Base-by-base conservation (phyloP, 2,888 invertebrate species). In the Lasius fuliginosus region DNA sequence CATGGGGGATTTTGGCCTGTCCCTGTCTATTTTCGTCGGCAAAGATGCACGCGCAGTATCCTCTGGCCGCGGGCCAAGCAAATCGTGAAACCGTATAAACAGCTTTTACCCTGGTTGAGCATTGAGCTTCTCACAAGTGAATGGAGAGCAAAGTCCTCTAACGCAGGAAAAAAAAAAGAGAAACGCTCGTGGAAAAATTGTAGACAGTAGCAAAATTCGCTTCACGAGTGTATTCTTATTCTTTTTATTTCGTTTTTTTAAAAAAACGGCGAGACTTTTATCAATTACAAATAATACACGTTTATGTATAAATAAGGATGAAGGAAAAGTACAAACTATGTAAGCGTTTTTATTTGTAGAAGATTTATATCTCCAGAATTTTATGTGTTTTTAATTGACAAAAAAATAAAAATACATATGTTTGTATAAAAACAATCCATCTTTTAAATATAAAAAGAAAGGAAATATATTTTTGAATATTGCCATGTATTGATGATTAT, bases 41-140 rank as follows among this genome's bases (percentile, higher is more conserved):
- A 91, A 53, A 94, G 91, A 93, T 93, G 92, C 93, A 94, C 92
- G 94, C 94, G 94, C 93, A 94, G 94, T 94, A 94, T 94, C 90
- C 89, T 91, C 92, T 95, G 94, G 94, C 92, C 89, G 60, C 58
- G 77, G 83, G 94, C 94, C 94, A 95, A 93, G 83, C 91, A 91
- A 92, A 92, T 91, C 91, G 90, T 79, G 67, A 84, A 88, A 83
- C 77, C 84, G 87, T 87, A 92, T 92, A 94, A 94, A 93, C 93
- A 92, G 23, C 23, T 94, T 93, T 91, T 90, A 86, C 89, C 92
- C 92, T 90, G 90, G 88, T 93, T 92, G 90, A 92, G 91, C 83
- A 85, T 88, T 90, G 77, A 83, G 74, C 71, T 83, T 65, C 36
- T 4, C 71, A 71, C 89, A 85, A 88, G n/a, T 91, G 91, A 91